Conservation (phyloP, 2,113 vertebrate species). For the Genyomyrus donnyi region DNA sequence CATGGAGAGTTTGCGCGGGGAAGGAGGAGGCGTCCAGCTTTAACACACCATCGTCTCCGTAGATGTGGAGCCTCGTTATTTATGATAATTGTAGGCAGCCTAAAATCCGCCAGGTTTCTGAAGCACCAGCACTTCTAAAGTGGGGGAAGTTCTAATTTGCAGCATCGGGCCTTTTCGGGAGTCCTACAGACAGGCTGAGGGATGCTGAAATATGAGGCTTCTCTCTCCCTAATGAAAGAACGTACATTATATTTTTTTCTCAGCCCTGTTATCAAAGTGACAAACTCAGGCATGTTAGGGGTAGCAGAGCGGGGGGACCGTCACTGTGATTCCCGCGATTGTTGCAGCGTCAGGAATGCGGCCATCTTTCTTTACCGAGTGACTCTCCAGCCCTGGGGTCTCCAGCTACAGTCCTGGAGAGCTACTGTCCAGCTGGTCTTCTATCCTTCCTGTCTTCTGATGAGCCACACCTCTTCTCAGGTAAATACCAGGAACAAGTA, state of each 20-base stretch:
- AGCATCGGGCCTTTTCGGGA: constrained; percentile 64
- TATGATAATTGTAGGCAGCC: constrained; percentile 58
- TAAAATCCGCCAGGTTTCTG: constrained; percentile 49
- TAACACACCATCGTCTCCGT: constrained; percentile 53
- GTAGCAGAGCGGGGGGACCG: constrained; percentile 75
- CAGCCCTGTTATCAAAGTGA: constrained; percentile 59
- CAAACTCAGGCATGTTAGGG: constrained; percentile 45
- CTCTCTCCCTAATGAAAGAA: constrained; percentile 82
- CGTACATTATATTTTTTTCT: constrained; percentile 73
- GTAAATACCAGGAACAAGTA: not conserved
- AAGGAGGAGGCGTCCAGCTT: constrained; percentile 36
- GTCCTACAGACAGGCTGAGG: constrained; percentile 70
- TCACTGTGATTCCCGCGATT: constrained; percentile 82
- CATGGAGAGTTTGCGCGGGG: constrained; percentile 22
- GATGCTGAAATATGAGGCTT: constrained; percentile 76
- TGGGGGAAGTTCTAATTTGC: constrained; percentile 65
- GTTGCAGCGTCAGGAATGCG: constrained; percentile 68
- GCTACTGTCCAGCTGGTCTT: not conserved
- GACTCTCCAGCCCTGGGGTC: no score
- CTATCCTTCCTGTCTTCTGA: not conserved
- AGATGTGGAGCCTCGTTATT: constrained; percentile 52
- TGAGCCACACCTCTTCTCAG: not conserved
- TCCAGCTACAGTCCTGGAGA: not conserved
- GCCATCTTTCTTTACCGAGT: not conserved
- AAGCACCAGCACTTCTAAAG: constrained; percentile 64